Conservation (phyloP, 64 coral and sea anemone species). For the Stylophora pistillata region DNA sequence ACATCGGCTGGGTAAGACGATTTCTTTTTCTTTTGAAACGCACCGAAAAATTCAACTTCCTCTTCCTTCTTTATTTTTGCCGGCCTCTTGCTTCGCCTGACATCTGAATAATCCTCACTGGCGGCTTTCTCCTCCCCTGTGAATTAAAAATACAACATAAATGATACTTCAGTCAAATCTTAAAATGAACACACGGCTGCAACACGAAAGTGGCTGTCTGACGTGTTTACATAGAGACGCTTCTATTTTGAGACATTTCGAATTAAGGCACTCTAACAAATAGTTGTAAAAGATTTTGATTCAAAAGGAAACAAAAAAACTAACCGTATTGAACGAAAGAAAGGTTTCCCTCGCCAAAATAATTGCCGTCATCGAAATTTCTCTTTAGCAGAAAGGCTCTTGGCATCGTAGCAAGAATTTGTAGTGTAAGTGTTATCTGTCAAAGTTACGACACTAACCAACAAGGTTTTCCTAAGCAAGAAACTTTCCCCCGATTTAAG, state of each 20-base stretch:
- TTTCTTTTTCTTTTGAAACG: constrained; percentile 41
- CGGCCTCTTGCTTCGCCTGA: constrained; percentile 11
- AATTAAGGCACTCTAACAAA: constrained; percentile 29
- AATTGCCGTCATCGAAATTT: constrained; percentile 46
- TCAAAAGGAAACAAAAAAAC: not conserved
- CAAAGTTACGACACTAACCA: constrained; percentile 1
- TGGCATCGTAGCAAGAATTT: constrained; percentile 48
- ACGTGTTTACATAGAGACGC: constrained; percentile 48
- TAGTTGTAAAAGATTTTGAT: constrained; percentile 37
- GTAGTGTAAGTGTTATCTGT: constrained; percentile 15
- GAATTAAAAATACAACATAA: constrained; percentile 60
- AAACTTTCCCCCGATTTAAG: constrained; percentile 6
- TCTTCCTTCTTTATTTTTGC: constrained; percentile 22
- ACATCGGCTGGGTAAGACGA: constrained; percentile 61
- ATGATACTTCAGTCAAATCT: constrained; percentile 65
- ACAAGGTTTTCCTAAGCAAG: constrained; percentile 9
- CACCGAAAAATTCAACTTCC: not conserved
- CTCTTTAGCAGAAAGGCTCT: constrained; percentile 74
- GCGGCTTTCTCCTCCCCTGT: constrained; percentile 11
- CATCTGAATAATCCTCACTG: constrained; percentile 2
- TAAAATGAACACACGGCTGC: constrained; percentile 75
- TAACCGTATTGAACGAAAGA: constrained; percentile 26
- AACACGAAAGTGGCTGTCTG: constrained; percentile 49
- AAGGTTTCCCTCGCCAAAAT: constrained; percentile 2
- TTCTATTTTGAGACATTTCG: constrained; percentile 53